Evolutionary conservation across 2,113 vertebrate species (phyloP), one percentile per base, ranked within the genome.

Genomic region (Anhinga anhinga): DNA sequence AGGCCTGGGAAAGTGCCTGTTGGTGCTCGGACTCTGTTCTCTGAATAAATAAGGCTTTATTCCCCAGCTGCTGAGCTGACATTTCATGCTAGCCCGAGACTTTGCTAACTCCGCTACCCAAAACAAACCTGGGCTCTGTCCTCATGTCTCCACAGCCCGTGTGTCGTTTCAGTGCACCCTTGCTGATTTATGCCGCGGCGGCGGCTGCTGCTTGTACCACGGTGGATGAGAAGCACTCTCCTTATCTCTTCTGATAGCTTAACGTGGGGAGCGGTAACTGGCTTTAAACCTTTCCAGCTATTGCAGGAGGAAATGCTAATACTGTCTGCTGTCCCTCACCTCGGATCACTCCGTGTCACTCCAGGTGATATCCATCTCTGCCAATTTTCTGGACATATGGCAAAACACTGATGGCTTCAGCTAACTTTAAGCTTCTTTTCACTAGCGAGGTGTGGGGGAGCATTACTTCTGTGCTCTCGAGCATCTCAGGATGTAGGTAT

Each of bases 371-470:
- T 15, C 78, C 27, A 2, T 19, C 73, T 72, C 74, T 44, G 66
- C 65, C 36, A n/a, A 1, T 50, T 77, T 82, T 59, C 63, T 71
- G 91, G 80, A 23, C 93, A 83, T 65, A n/a, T 73, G 90, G 93
- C 59, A 67, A 58, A 58, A 22, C 13, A 4, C 80, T 2, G 52
- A 15, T 82, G 88, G 36, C 73, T 61, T 62, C 36, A 26, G 45
- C 29, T 52, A 17, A 63, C 58, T 29, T 17, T 91, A 82, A 93
- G 73, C 91, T 86, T 65, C 89, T 97, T 96, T 90, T 78, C 45
- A n/a, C 63, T 72, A 7, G 44, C 1, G 4, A 47, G 77, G 15
- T 45, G 47, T 22, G 29, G 40, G 36, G 58, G 29, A 38, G 47
- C 15, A 2, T 47, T 62, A 15, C 59, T 71, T 34, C 55, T 27